Conservation (phyloP, 2,113 vertebrate genomes). For the Tamias sibiricus region DNA sequence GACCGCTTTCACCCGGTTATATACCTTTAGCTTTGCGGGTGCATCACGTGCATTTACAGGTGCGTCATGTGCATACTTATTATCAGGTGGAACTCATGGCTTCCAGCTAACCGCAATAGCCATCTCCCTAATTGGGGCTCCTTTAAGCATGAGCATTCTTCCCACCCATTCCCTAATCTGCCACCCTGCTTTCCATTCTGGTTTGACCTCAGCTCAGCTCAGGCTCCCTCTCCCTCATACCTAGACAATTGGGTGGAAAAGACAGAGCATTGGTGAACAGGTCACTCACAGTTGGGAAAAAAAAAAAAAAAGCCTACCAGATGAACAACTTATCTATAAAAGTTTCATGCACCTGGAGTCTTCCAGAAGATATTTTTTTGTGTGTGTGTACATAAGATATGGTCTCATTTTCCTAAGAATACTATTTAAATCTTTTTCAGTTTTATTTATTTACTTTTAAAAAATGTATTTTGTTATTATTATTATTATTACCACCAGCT, state of each 20-base stretch:
- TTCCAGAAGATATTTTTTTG: background rate
- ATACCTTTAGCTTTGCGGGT: too few relatives aligned
- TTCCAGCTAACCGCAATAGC: too few relatives aligned
- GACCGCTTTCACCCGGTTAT: too few relatives aligned
- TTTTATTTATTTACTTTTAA: background rate
- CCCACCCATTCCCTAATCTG: background rate
- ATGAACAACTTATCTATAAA: background rate
- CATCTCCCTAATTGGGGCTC: too few relatives aligned
- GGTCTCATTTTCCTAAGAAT: background rate
- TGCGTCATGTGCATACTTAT: too few relatives aligned
- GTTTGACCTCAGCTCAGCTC: background rate
- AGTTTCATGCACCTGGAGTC: background rate
- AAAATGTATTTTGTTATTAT: too few relatives aligned
- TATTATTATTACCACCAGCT: too few relatives aligned
- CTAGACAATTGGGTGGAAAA: background rate
- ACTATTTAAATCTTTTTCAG: background rate
- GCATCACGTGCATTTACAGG: too few relatives aligned
- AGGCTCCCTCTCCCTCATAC: background rate
- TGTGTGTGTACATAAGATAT: background rate
- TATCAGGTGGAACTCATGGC: too few relatives aligned
- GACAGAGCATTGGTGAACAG: background rate
- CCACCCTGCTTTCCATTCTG: background rate
- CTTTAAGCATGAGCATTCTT: background rate
- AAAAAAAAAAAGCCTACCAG: background rate
- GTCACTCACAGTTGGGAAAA: background rate